Evolutionary conservation across 2,888 invertebrate species (phyloP).

Genomic region (Cylloceria caligata): DNA sequence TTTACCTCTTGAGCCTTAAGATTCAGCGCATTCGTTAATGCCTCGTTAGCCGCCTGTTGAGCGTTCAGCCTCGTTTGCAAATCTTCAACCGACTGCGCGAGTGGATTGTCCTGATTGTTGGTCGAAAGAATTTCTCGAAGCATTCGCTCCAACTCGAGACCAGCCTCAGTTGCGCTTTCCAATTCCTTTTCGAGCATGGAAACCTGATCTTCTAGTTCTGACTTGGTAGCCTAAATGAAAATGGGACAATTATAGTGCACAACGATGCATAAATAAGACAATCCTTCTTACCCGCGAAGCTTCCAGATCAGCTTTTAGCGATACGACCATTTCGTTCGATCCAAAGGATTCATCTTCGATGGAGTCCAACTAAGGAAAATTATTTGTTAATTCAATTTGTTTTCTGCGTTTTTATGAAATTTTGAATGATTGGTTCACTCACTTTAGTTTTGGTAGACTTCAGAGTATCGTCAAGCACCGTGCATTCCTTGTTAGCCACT

Average conservation of each 20-base stretch:
- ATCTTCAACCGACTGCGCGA: constrained; percentile 88
- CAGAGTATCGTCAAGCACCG: constrained; percentile 86
- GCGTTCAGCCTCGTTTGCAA: constrained; percentile 88
- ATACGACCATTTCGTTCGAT: constrained; percentile 90
- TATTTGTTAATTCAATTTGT: background rate
- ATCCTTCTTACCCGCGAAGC: constrained; percentile 82
- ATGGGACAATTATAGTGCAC: constrained; percentile 16
- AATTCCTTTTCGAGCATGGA: constrained; percentile 90
- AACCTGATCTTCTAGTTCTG: constrained; percentile 89
- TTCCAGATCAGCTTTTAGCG: constrained; percentile 88
- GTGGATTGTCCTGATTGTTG: constrained; percentile 87
- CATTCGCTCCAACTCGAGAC: constrained; percentile 90
- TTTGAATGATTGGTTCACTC: constrained; percentile 37
- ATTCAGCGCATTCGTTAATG: constrained; percentile 83
- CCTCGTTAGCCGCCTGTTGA: constrained; percentile 87
- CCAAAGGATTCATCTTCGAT: constrained; percentile 90
- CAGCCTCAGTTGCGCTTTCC: constrained; percentile 93
- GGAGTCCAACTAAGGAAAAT: constrained; percentile 84
- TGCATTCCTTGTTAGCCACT: constrained; percentile 86
- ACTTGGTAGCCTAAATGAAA: constrained; percentile 81
- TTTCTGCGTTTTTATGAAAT: background rate
- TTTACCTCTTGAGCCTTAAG: constrained; percentile 84
- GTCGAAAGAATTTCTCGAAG: constrained; percentile 88
- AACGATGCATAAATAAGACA: constrained; percentile 20
- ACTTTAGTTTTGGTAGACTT: constrained; percentile 82